A percentile compares a stretch with the other conserved stretches of the same genome.
Evolutionary conservation across 2,113 vertebrate genomes (phyloP).

Genomic region (Oceanites oceanicus): DNA sequence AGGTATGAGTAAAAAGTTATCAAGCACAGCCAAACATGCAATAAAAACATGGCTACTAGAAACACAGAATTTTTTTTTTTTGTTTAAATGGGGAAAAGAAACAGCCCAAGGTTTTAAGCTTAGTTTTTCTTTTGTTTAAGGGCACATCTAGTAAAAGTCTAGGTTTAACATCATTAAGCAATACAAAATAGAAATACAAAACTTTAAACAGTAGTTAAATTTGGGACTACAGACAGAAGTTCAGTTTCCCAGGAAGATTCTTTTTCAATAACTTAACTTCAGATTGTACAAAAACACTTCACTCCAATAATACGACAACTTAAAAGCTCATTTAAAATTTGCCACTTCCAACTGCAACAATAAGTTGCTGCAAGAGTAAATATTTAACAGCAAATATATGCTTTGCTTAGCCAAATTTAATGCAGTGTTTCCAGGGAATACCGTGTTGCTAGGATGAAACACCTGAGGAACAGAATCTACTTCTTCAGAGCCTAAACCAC

Average conservation of each 20-base stretch:
- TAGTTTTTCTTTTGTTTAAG: not conserved
- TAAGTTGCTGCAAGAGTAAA: not conserved
- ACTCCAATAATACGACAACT: not conserved
- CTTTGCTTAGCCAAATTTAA: not conserved
- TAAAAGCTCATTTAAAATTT: not conserved
- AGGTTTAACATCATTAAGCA: not conserved
- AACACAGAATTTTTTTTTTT: not conserved
- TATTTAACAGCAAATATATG: not conserved
- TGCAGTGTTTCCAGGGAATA: not conserved
- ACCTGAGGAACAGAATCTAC: not conserved
- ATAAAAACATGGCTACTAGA: fast-evolving
- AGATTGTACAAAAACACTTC: not conserved
- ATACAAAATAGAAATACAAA: not conserved
- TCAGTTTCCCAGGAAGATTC: not conserved
- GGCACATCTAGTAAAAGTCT: not conserved
- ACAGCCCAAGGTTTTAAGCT: not conserved
- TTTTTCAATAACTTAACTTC: not conserved
- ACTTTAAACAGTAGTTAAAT: not conserved
- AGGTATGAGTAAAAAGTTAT: not conserved
- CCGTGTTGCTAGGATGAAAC: not conserved
- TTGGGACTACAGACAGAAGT: not conserved
- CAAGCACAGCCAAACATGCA: not conserved
- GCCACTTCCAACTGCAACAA: not conserved
- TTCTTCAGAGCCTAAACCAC: not conserved
- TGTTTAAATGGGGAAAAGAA: not conserved